Evolutionary conservation across 2,797 vertebrate genomes (phyloP), one percentile per base, ranked within the genome.

Genomic region (Falco rusticolus): DNA sequence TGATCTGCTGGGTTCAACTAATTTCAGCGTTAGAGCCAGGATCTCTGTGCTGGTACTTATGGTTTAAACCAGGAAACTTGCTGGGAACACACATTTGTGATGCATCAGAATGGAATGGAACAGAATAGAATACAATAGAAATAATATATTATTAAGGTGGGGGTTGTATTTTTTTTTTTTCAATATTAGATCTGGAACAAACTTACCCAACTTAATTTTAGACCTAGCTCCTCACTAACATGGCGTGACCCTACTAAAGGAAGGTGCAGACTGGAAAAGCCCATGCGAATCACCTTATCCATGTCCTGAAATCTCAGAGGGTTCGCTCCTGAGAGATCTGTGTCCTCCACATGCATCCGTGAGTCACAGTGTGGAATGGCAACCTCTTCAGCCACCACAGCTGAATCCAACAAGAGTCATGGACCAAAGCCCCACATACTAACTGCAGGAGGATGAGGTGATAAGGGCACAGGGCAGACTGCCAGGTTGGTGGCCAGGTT

Each of bases 21-120:
- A 95, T 87, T 84, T 85, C 84, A 87, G 31, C 33, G 60, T 89
- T 90, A 54, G 21, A 89, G 95, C 20, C 59, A 81, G 69, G 56
- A 61, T 53, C 22, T 85, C 76, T 51, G 16, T n/a, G 47, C 71
- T 83, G 79, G 50, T 29, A 71, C 41, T 43, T 60, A 14, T 25
- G 22, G 50, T 43, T 65, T 87, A 81, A 89, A 53, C 39, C 3
- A 2, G 53, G 54, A 84, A 90, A 81, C 69, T 80, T 85, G 33
- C 50, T 77, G 57, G 60, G 64, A 66, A 54, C 45, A 71, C 28
- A 50, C 10, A 20, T 37, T 79, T 0, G 0, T 45, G 63, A 24
- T 63, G 41, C 33, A 54, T 45, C 2, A 6, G 50, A 92, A 69
- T 12, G 14, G 12, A 82, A 71, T 0, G 3, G 7, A 83, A 80